Conservation (phyloP, 2,888 invertebrate genomes). For the Silvanus unidentatus region DNA sequence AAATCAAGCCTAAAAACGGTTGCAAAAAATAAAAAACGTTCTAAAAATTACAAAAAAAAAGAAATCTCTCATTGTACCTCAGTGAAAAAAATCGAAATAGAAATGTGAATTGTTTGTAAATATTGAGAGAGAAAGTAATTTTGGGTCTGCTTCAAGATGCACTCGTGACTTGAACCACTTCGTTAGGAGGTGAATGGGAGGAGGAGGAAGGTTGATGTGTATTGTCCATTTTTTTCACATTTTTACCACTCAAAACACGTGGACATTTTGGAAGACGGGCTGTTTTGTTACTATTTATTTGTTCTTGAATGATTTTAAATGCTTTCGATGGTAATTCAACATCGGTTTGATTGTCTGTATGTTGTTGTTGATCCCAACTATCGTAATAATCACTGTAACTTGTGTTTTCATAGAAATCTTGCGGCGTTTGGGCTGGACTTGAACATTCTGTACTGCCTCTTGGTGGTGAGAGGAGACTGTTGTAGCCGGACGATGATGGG, state of each 20-base stretch:
- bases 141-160: slow-evolving; percentile 32
- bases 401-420: slow-evolving; percentile 48
- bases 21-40: slow-evolving; percentile 15
- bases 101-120: too few species aligned
- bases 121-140: too few species aligned
- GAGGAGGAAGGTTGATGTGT: too few species aligned
- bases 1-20: neutral
- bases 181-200: slow-evolving; percentile 13
- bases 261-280: slow-evolving; percentile 55
- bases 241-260: slow-evolving; percentile 56
- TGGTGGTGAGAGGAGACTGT: slow-evolving; percentile 38
- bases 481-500: slow-evolving; percentile 43
- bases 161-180: slow-evolving; percentile 35
- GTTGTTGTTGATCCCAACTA: slow-evolving; percentile 46
- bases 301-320: slow-evolving; percentile 52
- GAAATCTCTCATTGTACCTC: slow-evolving; percentile 10
- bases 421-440: slow-evolving; percentile 48
- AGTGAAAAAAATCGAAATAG: too few species aligned
- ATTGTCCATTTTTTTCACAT: slow-evolving; percentile 42
- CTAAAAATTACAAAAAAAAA: slow-evolving; percentile 10
- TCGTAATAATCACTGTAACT: slow-evolving; percentile 52
- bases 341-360: slow-evolving; percentile 32
- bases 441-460: slow-evolving; percentile 44
- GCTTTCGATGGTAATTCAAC: slow-evolving; percentile 55
- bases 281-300: slow-evolving; percentile 39